Evolutionary conservation across 2,113 vertebrate species (phyloP), one percentile per base, ranked within the genome.

Genomic region (Spermophilus dauricus): DNA sequence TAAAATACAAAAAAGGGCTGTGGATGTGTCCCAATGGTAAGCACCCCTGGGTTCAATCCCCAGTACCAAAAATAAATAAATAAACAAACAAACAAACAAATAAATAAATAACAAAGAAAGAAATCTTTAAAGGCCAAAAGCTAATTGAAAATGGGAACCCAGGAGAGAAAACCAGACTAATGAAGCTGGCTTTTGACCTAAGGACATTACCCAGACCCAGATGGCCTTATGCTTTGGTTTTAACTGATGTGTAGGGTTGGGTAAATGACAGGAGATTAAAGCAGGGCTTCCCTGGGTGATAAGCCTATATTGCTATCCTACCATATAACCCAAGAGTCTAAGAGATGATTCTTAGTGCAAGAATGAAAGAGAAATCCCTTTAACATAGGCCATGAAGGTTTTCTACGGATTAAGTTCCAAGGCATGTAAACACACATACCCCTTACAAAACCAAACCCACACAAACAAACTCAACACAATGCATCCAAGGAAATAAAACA

Each of bases 331-430:
- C 11, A 2, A 28, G n/a, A 45, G 75, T 56, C 16, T 32, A 70
- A 76, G 65, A 56, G 53, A 10, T 63, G 51, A 65, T 37, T 8
- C 24, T 93, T 51, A 34, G 77, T 75, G 6, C 16, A 45, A 24
- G 80, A 81, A 65, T 56, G 34, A 96, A 95, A 80, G 48, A 63
- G 24, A 94, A 77, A 81, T 51, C 91, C 51, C 10, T 63, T 78
- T 4, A 92, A 30, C 13, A 16, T 2, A 85, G 32, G 7, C 22
- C n/a, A 76, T 2, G 32, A 34, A 86, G 67, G 34, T n/a, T 86
- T 70, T 34, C 67, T 73, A 13, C 4, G 28, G 20, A 63, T 30
- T 85, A 69, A 77, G 6, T 91, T 87, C 12, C 42, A 85, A 93
- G 89, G 30, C 53, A 86, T 26, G 53, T 24, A 48, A 14, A 39